Conservation (phyloP, 2,797 vertebrate genomes). For the Poecilia gillii region DNA sequence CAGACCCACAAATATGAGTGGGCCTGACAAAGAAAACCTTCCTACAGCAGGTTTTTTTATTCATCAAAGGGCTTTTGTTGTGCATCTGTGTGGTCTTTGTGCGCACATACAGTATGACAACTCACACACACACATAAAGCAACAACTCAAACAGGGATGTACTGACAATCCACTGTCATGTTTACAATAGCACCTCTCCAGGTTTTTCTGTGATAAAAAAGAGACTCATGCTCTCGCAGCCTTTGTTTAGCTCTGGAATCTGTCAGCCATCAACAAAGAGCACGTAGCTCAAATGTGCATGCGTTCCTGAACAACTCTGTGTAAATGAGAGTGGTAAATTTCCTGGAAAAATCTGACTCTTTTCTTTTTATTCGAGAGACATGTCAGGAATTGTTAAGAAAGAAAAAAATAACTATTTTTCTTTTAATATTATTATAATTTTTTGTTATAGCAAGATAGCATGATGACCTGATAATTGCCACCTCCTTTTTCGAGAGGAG, state of each 20-base stretch:
- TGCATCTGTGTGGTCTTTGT: slow-evolving; percentile 36
- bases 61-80: slow-evolving; percentile 75
- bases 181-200: slow-evolving; percentile 79
- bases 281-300: slow-evolving; percentile 37
- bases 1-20: slow-evolving; percentile 60
- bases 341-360: not conserved
- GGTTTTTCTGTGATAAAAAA: slow-evolving; percentile 76
- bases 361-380: not conserved
- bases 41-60: slow-evolving; percentile 69
- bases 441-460: not conserved
- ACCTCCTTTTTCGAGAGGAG: not conserved
- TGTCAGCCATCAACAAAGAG: slow-evolving; percentile 62
- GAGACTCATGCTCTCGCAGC: slow-evolving; percentile 48
- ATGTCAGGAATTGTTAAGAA: not conserved
- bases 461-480: not conserved
- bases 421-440: not conserved
- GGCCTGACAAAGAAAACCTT: slow-evolving; percentile 72
- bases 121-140: slow-evolving; percentile 62
- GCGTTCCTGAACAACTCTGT: slow-evolving; percentile 23
- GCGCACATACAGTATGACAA: slow-evolving; percentile 53
- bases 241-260: slow-evolving; percentile 70
- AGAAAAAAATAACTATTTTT: not conserved
- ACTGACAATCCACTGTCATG: slow-evolving; percentile 73
- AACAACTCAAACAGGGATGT: slow-evolving; percentile 64
- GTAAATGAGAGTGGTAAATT: slow-evolving; percentile 12